These are phyloP conservation scores for Portevinia maculata DNA, from an alignment of 2,888 invertebrate genomes.

Conservation along the genomic window DNA sequence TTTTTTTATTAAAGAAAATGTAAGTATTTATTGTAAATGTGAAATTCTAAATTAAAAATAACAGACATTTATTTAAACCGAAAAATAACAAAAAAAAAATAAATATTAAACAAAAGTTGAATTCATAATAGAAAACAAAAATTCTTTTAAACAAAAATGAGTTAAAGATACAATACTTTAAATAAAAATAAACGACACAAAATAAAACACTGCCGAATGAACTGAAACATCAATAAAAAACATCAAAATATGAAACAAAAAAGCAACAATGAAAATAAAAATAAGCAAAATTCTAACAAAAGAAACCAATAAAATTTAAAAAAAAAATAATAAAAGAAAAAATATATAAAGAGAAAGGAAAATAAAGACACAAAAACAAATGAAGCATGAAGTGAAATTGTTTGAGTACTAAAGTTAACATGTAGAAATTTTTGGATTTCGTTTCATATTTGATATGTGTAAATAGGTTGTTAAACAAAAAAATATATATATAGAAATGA, in stretches of 20 bases:
- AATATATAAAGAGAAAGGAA: slow-evolving; percentile 69
- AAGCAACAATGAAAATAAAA: slow-evolving; percentile 62
- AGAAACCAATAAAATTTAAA: slow-evolving; percentile 49
- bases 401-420: slow-evolving; percentile 74
- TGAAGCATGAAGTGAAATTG: slow-evolving; percentile 65
- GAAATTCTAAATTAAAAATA: slow-evolving; percentile 58
- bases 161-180: slow-evolving; percentile 38
- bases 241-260: slow-evolving; percentile 55
- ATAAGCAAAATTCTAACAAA: slow-evolving; percentile 69
- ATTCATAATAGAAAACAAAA: slow-evolving; percentile 75
- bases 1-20: slow-evolving; percentile 63
- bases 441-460: slow-evolving; percentile 65
- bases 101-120: slow-evolving; percentile 71
- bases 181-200: slow-evolving; percentile 63
- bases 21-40: slow-evolving; percentile 72
- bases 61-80: slow-evolving; percentile 19
- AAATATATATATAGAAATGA: slow-evolving; percentile 33
- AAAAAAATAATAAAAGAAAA: slow-evolving; percentile 68
- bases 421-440: slow-evolving; percentile 66
- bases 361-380: slow-evolving; percentile 70
- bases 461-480: slow-evolving; percentile 73
- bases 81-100: slow-evolving; percentile 14
- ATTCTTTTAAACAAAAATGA: slow-evolving; percentile 64
- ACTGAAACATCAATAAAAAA: slow-evolving; percentile 70
- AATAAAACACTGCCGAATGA: slow-evolving; percentile 72